Conservation (phyloP, 2,888 invertebrate genomes). For the Colostygia pectinataria region DNA sequence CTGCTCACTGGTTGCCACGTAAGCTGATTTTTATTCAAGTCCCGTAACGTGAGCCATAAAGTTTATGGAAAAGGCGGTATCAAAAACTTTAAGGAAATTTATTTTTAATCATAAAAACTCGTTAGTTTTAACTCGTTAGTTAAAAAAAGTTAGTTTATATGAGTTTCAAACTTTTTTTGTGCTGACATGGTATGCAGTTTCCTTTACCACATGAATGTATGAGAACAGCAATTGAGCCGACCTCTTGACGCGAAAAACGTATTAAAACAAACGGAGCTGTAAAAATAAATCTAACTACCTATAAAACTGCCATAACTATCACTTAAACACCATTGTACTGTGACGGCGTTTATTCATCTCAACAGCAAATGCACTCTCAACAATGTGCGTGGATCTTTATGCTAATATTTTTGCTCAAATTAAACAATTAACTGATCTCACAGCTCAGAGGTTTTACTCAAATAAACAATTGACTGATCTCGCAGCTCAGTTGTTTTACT, state of each 20-base stretch:
- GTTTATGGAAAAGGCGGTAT: no score
- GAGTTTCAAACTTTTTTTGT: no score
- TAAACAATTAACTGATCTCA: neutral
- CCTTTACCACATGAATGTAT: constrained; percentile 54
- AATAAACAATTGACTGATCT: no score
- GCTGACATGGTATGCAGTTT: neutral
- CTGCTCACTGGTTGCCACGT: no score
- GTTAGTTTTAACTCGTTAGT: no score
- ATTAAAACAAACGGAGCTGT: constrained; percentile 82
- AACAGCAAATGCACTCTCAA: constrained; percentile 50
- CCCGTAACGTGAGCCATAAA: no score
- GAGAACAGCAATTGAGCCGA: constrained; percentile 64
- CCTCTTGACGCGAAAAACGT: constrained; percentile 73
- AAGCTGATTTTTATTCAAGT: no score
- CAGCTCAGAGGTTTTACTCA: no score
- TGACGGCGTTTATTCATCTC: constrained; percentile 57
- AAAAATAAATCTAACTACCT: constrained; percentile 83
- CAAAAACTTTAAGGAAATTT: no score
- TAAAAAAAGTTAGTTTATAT: no score
- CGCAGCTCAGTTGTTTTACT: no score
- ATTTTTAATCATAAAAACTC: no score
- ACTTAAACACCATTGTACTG: constrained; percentile 78
- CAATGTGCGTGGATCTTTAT: constrained; percentile 50
- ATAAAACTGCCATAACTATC: constrained; percentile 83
- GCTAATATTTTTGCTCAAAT: constrained; percentile 1